A percentile compares a stretch with the other conserved stretches of the same genome.
These are phyloP conservation scores for Rhabdophis nuchalis DNA, from an alignment of 2,797 vertebrate genomes.

Conservation along the genomic window DNA sequence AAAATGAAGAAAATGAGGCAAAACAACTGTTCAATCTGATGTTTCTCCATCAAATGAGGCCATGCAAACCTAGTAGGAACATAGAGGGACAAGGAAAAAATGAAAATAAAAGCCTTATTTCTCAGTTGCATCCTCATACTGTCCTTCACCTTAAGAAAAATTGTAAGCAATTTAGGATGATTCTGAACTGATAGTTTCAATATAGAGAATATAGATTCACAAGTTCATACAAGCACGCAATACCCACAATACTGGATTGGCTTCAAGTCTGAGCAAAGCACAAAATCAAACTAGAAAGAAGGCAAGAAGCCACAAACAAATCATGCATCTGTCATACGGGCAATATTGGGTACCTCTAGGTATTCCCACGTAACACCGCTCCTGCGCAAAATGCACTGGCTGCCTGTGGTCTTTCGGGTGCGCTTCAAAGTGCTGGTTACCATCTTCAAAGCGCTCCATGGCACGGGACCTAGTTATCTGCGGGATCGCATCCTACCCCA, in stretches of 20 bases:
- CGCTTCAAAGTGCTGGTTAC: too few relatives aligned
- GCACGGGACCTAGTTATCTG: too few relatives aligned
- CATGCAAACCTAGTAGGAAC: neutral
- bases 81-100: neutral
- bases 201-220: neutral
- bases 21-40: neutral
- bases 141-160: neutral
- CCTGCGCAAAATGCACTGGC: too few relatives aligned
- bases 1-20: neutral
- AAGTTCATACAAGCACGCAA: neutral
- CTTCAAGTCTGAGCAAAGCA: neutral
- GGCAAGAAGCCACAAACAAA: neutral
- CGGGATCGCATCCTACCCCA: too few relatives aligned
- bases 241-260: neutral
- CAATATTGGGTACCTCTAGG: too few relatives aligned
- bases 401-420: too few relatives aligned
- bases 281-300: neutral
- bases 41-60: neutral
- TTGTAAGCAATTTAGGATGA: neutral
- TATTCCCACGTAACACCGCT: too few relatives aligned
- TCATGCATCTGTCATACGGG: neutral
- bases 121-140: neutral
- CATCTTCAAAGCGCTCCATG: too few relatives aligned
- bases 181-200: neutral
- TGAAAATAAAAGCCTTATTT: neutral